phyloP scores from a whole-genome alignment of 2,797 vertebrate genomes.

The Platyrinchus mystaceus region DNA sequence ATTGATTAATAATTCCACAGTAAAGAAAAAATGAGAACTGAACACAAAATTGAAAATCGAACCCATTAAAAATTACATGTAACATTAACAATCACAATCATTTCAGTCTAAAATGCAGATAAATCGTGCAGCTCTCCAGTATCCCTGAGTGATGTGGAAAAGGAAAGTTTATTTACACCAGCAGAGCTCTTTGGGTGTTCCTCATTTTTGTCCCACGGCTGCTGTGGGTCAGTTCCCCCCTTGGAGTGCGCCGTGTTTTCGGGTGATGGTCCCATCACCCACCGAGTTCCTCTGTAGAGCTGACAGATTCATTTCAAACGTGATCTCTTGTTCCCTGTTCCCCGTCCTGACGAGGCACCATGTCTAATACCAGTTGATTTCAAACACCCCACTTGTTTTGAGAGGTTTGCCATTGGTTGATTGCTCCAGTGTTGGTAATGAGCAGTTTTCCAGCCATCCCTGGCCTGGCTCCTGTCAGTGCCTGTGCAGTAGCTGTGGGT shows the following conservation, averaged over 20 bases:
- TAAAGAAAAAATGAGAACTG: slow-evolving; percentile 27
- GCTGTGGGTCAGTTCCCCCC: neutral
- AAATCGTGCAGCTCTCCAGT: neutral
- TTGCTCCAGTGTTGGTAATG: neutral
- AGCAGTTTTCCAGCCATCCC: neutral
- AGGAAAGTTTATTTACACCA: neutral
- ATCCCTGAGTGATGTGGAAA: neutral
- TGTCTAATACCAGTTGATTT: neutral
- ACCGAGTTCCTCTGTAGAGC: neutral
- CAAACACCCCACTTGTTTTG: neutral
- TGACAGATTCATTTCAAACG: neutral
- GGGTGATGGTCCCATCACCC: neutral
- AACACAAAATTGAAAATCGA: slow-evolving; percentile 2
- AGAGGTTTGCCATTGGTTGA: neutral
- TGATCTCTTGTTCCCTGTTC: neutral
- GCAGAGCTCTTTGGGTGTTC: neutral
- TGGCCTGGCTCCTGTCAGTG: neutral
- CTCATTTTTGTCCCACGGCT: neutral
- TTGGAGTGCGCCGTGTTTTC: neutral
- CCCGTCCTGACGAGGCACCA: neutral
- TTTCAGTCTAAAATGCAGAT: neutral
- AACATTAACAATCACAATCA: neutral
- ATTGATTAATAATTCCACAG: slow-evolving; percentile 10
- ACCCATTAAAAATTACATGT: neutral
- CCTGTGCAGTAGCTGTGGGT: neutral